These are phyloP conservation scores for Eleginops maclovinus DNA, from an alignment of 2,113 vertebrate genomes.

Conservation along the genomic window DNA sequence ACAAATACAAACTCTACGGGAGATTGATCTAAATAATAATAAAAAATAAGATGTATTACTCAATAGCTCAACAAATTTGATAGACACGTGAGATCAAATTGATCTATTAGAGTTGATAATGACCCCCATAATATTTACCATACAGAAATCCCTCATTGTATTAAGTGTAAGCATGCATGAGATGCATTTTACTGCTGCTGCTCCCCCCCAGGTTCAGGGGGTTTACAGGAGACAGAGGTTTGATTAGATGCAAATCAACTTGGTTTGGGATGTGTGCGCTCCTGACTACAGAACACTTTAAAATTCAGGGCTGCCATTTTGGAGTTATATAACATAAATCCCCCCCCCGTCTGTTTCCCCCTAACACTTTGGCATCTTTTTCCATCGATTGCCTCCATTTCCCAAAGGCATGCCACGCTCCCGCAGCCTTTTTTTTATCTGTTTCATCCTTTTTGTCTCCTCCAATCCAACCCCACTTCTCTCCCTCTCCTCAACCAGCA, in stretches of 20 bases:
- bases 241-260: slow-evolving; percentile 50
- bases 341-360: not conserved
- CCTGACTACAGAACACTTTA: slow-evolving; percentile 46
- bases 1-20: not conserved
- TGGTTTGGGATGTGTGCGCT: slow-evolving; percentile 22
- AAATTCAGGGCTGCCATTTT: slow-evolving; percentile 58
- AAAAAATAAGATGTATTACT: not conserved
- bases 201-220: slow-evolving; percentile 30
- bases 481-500: not conserved
- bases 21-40: slow-evolving; percentile 2
- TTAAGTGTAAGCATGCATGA: not conserved
- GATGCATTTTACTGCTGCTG: slow-evolving; percentile 10
- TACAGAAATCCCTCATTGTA: not conserved
- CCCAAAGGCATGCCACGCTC: slow-evolving; percentile 44
- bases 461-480: slow-evolving; percentile 4
- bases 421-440: slow-evolving; percentile 60
- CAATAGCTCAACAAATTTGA: not conserved
- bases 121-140: slow-evolving; percentile 18
- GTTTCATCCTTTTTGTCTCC: slow-evolving; percentile 58
- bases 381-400: slow-evolving; percentile 63
- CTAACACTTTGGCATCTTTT: slow-evolving; percentile 58
- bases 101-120: slow-evolving; percentile 30
- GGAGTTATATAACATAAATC: slow-evolving; percentile 63
- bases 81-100: slow-evolving; percentile 12
- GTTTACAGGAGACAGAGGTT: slow-evolving; percentile 34